A percentile compares a stretch with the other conserved stretches of the same genome.
phyloP scores from a whole-genome alignment of 2,888 invertebrate genomes.

The Bellardia pandia region DNA sequence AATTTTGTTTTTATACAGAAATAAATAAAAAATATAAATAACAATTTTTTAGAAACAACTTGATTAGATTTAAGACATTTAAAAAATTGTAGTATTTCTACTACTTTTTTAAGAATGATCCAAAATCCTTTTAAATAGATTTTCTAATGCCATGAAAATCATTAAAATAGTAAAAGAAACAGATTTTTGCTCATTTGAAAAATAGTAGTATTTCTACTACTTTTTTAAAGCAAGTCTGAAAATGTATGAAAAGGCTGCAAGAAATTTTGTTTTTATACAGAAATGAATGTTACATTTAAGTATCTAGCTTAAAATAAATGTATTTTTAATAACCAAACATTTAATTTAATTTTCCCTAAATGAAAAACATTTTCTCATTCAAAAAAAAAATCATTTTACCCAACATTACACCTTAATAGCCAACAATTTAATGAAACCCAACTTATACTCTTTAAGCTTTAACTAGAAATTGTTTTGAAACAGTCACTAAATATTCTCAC shows the following conservation, averaged over 20 bases:
- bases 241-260: too few relatives aligned
- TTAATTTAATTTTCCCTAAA: background rate
- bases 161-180: too few relatives aligned
- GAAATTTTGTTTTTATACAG: too few relatives aligned
- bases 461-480: conserved; percentile 6
- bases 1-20: too few relatives aligned
- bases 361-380: background rate
- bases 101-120: background rate
- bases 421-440: conserved; percentile 13
- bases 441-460: conserved; percentile 19
- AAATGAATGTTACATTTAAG: too few relatives aligned
- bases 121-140: too few relatives aligned
- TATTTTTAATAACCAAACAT: background rate
- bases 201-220: background rate
- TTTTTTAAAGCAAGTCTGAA: too few relatives aligned
- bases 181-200: too few relatives aligned
- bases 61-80: background rate
- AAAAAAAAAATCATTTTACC: background rate
- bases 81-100: background rate
- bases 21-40: too few relatives aligned
- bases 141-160: too few relatives aligned
- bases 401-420: conserved; percentile 47
- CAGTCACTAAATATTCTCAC: conserved; percentile 27
- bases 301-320: background rate
- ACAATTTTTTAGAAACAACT: background rate